Evolutionary conservation across 2,888 invertebrate genomes (phyloP).

Genomic region (Tenthredo notha): DNA sequence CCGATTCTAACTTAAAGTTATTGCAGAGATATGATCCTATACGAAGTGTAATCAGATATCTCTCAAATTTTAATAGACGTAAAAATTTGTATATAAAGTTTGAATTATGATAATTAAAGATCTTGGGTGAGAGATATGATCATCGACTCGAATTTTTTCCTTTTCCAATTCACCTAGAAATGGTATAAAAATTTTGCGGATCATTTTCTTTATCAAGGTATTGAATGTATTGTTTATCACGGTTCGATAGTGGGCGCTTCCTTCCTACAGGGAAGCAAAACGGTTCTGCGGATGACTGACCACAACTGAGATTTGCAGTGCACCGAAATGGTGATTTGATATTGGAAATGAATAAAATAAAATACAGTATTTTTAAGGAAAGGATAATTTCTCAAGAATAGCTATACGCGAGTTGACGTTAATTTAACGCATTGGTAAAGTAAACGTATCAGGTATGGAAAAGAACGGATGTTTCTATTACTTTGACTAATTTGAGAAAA

Average conservation of each 20-base stretch:
- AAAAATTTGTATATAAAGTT: background rate
- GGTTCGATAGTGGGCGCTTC: constrained; percentile 25
- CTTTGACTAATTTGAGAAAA: too few species aligned
- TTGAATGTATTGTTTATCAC: constrained; percentile 1
- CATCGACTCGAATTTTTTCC: background rate
- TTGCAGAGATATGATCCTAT: background rate
- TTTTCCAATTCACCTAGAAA: background rate
- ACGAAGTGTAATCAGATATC: background rate
- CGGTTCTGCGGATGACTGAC: constrained; percentile 34
- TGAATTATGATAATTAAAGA: background rate
- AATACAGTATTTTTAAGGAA: too few species aligned
- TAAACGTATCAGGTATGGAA: background rate
- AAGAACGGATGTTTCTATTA: background rate
- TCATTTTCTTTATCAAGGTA: constrained; percentile 6
- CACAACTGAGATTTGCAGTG: background rate
- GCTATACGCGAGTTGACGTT: background rate
- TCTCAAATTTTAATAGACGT: background rate
- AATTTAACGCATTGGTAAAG: background rate
- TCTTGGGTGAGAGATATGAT: background rate
- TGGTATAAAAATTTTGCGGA: background rate
- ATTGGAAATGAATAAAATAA: background rate
- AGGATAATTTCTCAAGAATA: background rate
- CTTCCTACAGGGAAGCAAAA: constrained; percentile 13
- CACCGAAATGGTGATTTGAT: background rate
- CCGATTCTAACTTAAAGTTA: background rate